Evolutionary conservation across 37 sponge, comb jelly and placozoan genomes (phyloP).

Genomic region (Halisarca cf. caerulea): DNA sequence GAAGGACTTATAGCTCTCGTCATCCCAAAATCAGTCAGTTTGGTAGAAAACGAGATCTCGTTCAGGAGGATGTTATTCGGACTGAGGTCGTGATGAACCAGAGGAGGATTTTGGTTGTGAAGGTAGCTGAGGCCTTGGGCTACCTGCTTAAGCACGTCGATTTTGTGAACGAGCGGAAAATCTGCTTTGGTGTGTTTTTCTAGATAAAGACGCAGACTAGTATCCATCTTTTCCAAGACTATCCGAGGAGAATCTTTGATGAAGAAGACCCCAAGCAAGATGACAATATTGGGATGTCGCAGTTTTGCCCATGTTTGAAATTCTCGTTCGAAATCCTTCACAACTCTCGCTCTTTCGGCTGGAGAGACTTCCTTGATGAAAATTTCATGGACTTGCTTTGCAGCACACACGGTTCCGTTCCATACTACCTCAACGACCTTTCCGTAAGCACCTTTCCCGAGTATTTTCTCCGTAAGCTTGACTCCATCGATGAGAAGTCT

Average conservation of each 20-base stretch:
- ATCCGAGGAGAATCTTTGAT: background rate
- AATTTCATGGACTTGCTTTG: background rate
- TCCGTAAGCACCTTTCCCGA: background rate
- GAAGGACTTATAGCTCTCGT: background rate
- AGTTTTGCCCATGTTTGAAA: slow-evolving; percentile 10
- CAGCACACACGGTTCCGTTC: slow-evolving; percentile 1
- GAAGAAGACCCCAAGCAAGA: background rate
- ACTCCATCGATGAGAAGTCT: slow-evolving; percentile 5
- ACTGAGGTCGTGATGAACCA: slow-evolving; percentile 17
- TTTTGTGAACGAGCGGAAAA: background rate
- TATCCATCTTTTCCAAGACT: slow-evolving; percentile 8
- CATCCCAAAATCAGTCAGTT: slow-evolving; percentile 10
- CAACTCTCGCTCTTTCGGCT: background rate
- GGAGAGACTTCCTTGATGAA: background rate
- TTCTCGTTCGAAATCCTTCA: background rate
- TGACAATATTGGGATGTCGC: background rate
- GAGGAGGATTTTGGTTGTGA: slow-evolving; percentile 6
- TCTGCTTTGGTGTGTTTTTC: background rate
- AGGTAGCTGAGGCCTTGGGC: background rate
- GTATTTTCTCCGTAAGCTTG: background rate
- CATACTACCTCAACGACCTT: background rate
- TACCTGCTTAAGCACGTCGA: background rate
- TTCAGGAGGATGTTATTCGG: background rate
- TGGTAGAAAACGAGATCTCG: background rate
- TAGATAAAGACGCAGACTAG: background rate